Percentiles rank a stretch among this genome's conserved stretches.
These are phyloP conservation scores for Rhinichthys klamathensis DNA, from an alignment of 2,113 vertebrate genomes.

Conservation along the genomic window DNA sequence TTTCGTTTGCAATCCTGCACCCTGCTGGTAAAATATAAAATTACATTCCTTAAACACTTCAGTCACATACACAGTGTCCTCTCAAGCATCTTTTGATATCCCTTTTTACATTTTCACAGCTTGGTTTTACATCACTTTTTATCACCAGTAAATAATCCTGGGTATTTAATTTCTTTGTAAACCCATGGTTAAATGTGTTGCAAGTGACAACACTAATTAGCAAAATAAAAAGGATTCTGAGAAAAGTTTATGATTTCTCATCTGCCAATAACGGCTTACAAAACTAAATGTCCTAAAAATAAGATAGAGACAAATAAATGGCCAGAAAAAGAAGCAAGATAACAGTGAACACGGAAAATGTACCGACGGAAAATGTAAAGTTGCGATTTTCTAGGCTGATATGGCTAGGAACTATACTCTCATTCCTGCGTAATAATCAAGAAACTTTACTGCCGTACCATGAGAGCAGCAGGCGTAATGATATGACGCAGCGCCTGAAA, in stretches of 20 bases:
- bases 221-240: background rate
- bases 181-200: too few species aligned
- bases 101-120: background rate
- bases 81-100: background rate
- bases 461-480: too few species aligned
- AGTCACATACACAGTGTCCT: background rate
- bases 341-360: background rate
- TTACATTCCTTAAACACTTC: background rate
- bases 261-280: background rate
- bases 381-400: too few species aligned
- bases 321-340: background rate
- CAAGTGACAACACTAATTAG: background rate
- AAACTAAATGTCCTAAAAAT: background rate
- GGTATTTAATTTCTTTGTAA: too few species aligned
- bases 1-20: slow-evolving; percentile 8
- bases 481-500: too few species aligned
- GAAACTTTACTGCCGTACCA: too few species aligned
- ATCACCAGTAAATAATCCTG: background rate
- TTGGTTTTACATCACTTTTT: background rate
- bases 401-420: too few species aligned
- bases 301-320: background rate
- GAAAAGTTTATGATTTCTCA: too few species aligned
- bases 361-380: too few species aligned
- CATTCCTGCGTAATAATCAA: too few species aligned
- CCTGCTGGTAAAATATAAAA: slow-evolving; percentile 26